Evolutionary conservation across 2,113 vertebrate species (phyloP).

Genomic region (Notarius quadriscutis): DNA sequence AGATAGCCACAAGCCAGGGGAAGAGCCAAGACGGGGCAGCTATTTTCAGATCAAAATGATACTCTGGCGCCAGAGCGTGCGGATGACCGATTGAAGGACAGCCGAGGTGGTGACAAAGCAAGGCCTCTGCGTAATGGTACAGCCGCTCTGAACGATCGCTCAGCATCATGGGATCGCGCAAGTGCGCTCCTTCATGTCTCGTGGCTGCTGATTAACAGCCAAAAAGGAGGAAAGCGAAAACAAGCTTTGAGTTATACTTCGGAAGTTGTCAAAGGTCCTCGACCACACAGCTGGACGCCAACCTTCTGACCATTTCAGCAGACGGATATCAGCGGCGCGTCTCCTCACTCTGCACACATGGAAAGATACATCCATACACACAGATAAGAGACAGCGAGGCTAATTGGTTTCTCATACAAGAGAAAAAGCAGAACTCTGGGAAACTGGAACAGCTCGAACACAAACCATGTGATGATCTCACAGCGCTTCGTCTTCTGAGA

Average conservation of each 20-base stretch:
- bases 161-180: neutral
- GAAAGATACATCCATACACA: slow-evolving; percentile 9
- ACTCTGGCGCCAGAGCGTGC: slow-evolving; percentile 38
- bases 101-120: slow-evolving; percentile 6
- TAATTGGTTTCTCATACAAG: slow-evolving; percentile 43
- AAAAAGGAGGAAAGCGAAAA: neutral
- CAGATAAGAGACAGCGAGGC: slow-evolving; percentile 48
- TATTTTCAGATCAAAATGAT: slow-evolving; percentile 45
- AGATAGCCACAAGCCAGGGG: slow-evolving; percentile 33
- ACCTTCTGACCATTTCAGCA: slow-evolving; percentile 14
- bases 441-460: neutral
- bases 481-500: neutral
- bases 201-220: neutral
- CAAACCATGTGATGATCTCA: slow-evolving; percentile 23
- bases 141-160: neutral
- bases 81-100: slow-evolving; percentile 15
- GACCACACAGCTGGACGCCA: slow-evolving; percentile 51
- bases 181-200: too few species aligned
- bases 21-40: slow-evolving; percentile 19
- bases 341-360: neutral
- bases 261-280: slow-evolving; percentile 24
- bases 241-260: slow-evolving; percentile 6
- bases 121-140: neutral
- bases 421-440: slow-evolving; percentile 12
- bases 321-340: slow-evolving; percentile 19